Base-by-base conservation (phyloP, 2,888 invertebrate genomes). In the Euspilapteryx auroguttella region DNA sequence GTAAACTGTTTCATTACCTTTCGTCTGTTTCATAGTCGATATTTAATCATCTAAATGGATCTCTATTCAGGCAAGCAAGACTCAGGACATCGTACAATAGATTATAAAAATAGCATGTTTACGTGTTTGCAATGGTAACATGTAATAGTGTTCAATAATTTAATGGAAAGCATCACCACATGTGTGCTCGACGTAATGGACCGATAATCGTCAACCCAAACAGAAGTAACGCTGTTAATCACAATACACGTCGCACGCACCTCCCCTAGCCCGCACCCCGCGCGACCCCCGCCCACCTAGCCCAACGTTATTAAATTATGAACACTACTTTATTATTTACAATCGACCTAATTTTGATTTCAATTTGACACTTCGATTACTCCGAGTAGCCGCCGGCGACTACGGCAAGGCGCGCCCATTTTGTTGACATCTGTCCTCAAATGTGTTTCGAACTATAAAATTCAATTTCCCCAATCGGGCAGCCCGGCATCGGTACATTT, bases 261-360 rank as follows among this genome's bases (percentile, higher is more conserved):
- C 66, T 65, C 53, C 61, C 59, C 42, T 14, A 22, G 14, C 32
- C 34, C 28, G 28, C 32, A 31, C 34, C 28, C 24, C 29, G 34
- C 51, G 45, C 49, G 44, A 45, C 52, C 54, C 50, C 40, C 41
- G 44, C 46, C 41, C 49, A 47, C 40, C 44, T 41, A 53, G 46
- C 47, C 54, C 46, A 38, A 55, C 61, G 62, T 75, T 68, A 75
- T 71, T 73, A 63, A 71, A 75, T 73, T 71, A 75, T 73, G 73
- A 68, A 75, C 69, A 66, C 54, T 64, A n/a, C n/a, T n/a, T n/a
- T n/a, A n/a, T n/a, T n/a, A n/a, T n/a, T n/a, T n/a, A 66, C 73
- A 69, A 65, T 66, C 73, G 66, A 73, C 71, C 73, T 63, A 73
- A 73, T 73, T 75, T 69, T 73, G 69, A 73, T 73, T 73, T 69